A percentile compares a stretch with the other conserved stretches of the same genome.
Evolutionary conservation across 2,113 vertebrate species (phyloP).

Genomic region (Camelus dromedarius): DNA sequence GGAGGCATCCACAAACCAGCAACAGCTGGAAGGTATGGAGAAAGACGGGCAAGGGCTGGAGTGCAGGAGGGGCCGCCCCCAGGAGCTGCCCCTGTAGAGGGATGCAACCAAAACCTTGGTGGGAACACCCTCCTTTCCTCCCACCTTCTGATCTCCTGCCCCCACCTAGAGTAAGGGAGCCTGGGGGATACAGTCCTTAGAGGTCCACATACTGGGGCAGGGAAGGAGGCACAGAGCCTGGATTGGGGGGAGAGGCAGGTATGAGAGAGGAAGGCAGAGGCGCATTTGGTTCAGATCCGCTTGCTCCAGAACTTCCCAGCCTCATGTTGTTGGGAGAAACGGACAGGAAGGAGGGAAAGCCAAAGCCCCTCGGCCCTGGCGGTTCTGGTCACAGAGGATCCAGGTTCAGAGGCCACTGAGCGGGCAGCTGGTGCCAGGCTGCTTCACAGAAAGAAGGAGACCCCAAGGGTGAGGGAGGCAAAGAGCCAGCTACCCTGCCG

Average conservation of each 20-base stretch:
- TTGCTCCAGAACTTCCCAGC: background rate
- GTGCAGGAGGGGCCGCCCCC: accelerated
- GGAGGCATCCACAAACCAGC: background rate
- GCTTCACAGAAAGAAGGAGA: background rate
- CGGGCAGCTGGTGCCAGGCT: background rate
- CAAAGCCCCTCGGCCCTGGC: background rate
- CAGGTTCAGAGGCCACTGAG: background rate
- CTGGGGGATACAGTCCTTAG: background rate
- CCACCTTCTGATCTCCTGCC: background rate
- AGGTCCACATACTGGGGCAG: background rate
- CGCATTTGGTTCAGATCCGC: accelerated
- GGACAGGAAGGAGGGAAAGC: background rate
- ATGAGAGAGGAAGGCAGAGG: background rate
- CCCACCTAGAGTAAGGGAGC: background rate
- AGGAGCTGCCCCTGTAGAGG: background rate
- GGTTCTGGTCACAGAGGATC: background rate
- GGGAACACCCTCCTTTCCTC: background rate
- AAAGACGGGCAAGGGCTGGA: too few species aligned
- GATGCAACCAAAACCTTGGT: background rate
- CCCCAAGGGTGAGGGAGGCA: background rate
- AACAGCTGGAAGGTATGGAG: background rate
- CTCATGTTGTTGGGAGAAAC: accelerated
- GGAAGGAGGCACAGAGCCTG: accelerated
- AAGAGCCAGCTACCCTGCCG: constrained; percentile 8
- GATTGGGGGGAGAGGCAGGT: accelerated